Evolutionary conservation across 2,797 vertebrate genomes (phyloP), one percentile per base, ranked within the genome.

Genomic region (Clarias platycephalus): DNA sequence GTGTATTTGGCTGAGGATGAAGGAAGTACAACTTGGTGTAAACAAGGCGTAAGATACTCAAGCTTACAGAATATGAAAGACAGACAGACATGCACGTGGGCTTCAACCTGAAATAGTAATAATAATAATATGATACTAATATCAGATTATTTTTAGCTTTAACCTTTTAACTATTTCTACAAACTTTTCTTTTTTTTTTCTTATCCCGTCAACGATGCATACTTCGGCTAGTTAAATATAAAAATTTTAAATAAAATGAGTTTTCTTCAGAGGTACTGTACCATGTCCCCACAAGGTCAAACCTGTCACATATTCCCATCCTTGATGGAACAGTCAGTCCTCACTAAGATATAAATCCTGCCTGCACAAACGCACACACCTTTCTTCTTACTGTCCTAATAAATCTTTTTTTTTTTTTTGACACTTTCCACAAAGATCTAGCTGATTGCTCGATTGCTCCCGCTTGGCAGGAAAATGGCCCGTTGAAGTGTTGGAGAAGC

Each of bases 401-500:
- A 53, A 80, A 80, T 80, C 78, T 55, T 80, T 55, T 31, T 70
- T 49, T n/a, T n/a, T n/a, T 34, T 34, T 87, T 77, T 86, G 83
- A 86, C 53, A 62, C 31, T 79, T 86, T 81, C 74, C 82, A 62
- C 68, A 81, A 49, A 76, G 83, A 84, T 82, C 82, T 55, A 67
- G 74, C 82, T 70, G 68, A 87, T 85, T 82, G 87, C 71, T 85
- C 83, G 83, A 87, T 82, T 86, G 87, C 87, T 88, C 63, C 63
- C 53, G 80, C 26, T 83, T 74, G 88, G 81, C 85, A 78, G 84
- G 71, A 85, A 87, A 90, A 88, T 89, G 86, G 88, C 80, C 83
- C 82, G 89, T 88, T 88, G 87, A 88, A 88, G 89, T 85, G 83
- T 88, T 87, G 83, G 62, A 85, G 82, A 85, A 87, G 89, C 90